Evolutionary conservation across 2,888 invertebrate genomes (phyloP), one percentile per base, ranked within the genome.

Genomic region (Heliconius sara): DNA sequence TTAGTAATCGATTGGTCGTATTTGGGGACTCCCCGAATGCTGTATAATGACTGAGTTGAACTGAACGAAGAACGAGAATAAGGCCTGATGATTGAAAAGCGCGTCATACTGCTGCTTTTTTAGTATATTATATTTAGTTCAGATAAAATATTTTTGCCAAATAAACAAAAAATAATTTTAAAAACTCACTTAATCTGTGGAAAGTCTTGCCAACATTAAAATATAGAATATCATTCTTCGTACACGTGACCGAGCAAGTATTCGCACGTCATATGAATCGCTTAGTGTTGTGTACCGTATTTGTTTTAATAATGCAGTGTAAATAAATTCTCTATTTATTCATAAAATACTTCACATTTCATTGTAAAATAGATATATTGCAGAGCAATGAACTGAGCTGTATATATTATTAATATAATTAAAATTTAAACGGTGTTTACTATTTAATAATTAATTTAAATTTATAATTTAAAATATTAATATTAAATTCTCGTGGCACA

Each of bases 271-370:
- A 80, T 77, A 76, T 63, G 73, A 80, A 80, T 78, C 71, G 67
- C 65, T 78, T 72, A 79, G 30, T 25, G 19, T 52, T 72, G 72
- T 72, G 57, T 76, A 78, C 75, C 77, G 76, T 82, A 79, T 80
- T 80, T 80, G 80, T 82, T 80, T 82, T 71, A 77, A 76, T 77
- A 80, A 78, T 78, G 27, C 68, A 75, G 70, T 30, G 34, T 39
- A 71, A 60, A 67, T 57, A 63, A 47, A 70, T 70, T n/a, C 43
- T 43, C 63, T 79, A 79, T 73, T 80, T 82, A 82, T 82, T 75
- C 77, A 82, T 74, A 52, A 19, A 22, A 52, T 52, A 74, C 77
- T 75, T 72, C 78, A 80, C 76, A 65, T 80, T 76, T 75, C 78
- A 72, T 71, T 47, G 66, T 16, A 68, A 39, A 76, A 75, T 19